Percentiles rank a stretch among this genome's conserved stretches.
These are phyloP conservation scores for Corticium candelabrum DNA, from an alignment of 37 sponge, comb jelly and placozoan genomes.

Conservation along the genomic window DNA sequence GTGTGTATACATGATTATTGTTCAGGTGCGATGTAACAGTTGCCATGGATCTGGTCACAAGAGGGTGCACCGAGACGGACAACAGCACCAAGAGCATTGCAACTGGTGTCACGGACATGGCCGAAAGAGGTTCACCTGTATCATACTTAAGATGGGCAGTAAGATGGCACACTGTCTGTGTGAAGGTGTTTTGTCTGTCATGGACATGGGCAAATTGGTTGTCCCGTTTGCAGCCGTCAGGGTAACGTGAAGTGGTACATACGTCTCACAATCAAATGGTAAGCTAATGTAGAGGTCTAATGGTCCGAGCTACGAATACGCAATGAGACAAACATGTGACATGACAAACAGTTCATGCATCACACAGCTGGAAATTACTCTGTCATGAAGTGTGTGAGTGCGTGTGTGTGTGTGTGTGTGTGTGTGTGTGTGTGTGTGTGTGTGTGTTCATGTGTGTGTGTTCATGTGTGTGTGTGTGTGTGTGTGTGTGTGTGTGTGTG, in stretches of 20 bases:
- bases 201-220: constrained; percentile 44
- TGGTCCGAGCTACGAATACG: too few relatives aligned
- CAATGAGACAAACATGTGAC: too few relatives aligned
- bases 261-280: constrained; percentile 34
- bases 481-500: too few relatives aligned
- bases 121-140: constrained; percentile 29
- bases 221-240: constrained; percentile 19
- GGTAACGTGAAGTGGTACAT: constrained; percentile 50
- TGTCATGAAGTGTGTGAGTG: constrained; percentile 3
- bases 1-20: too few relatives aligned
- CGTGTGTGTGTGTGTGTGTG: neutral
- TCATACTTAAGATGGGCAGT: neutral
- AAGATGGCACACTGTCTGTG: too few relatives aligned
- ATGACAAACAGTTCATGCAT: too few relatives aligned
- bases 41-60: constrained; percentile 32
- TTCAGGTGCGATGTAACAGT: constrained; percentile 22
- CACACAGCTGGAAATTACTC: too few relatives aligned
- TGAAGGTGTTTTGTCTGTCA: constrained; percentile 41
- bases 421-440: neutral
- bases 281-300: too few relatives aligned
- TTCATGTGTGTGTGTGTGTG: too few relatives aligned
- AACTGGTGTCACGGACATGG: constrained; percentile 48
- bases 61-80: constrained; percentile 26
- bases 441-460: neutral
- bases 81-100: constrained; percentile 34